These are phyloP conservation scores for Laticauda colubrina DNA, from an alignment of 2,113 vertebrate species.

Conservation along the genomic window DNA sequence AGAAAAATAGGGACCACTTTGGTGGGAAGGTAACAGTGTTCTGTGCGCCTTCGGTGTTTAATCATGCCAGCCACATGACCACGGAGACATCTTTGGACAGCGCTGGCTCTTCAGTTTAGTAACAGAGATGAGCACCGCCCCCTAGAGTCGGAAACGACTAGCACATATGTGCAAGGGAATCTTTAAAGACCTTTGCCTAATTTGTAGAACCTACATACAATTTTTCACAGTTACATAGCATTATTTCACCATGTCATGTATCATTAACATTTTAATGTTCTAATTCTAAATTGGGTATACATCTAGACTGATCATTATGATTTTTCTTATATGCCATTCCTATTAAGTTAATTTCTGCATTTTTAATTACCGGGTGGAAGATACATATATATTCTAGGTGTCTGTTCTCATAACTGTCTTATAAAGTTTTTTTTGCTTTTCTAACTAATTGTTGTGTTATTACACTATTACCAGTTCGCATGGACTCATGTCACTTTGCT, in stretches of 20 bases:
- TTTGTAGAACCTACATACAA: conserved; percentile 21
- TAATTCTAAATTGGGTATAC: conserved; percentile 33
- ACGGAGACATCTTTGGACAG: too few species aligned
- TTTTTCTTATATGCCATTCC: conserved; percentile 43
- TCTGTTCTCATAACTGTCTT: conserved; percentile 35
- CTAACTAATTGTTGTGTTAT: conserved; percentile 78
- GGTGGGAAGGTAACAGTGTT: too few species aligned
- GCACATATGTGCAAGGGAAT: too few species aligned
- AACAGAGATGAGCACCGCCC: too few species aligned
- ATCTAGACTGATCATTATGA: conserved; percentile 48
- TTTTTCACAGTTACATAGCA: conserved; percentile 29
- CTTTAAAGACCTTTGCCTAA: too few species aligned
- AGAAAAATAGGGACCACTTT: too few species aligned
- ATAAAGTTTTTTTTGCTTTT: conserved; percentile 34
- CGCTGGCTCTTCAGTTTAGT: too few species aligned
- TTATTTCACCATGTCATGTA: conserved; percentile 15
- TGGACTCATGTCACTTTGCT: conserved; percentile 99
- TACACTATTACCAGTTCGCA: conserved; percentile 95
- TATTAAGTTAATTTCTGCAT: conserved; percentile 30
- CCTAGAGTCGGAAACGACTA: too few species aligned
- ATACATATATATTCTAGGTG: conserved; percentile 32
- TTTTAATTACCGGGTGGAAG: conserved; percentile 28
- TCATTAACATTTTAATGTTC: conserved; percentile 45
- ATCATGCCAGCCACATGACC: too few species aligned
- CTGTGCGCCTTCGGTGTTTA: too few species aligned